Evolutionary conservation across 2,797 vertebrate species (phyloP).

Genomic region (Orestias chungarensis): DNA sequence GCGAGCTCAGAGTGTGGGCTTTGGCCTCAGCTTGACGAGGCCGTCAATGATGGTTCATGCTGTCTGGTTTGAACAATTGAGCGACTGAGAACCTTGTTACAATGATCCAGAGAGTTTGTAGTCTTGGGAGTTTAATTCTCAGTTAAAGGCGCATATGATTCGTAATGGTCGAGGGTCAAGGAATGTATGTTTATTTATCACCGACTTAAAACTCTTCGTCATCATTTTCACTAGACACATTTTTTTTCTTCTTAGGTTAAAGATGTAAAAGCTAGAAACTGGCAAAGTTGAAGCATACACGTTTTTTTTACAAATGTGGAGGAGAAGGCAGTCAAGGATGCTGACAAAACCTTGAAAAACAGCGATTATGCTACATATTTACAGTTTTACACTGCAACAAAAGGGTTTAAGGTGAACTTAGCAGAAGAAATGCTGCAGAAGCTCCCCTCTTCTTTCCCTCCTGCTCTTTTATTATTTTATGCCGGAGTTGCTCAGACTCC

Average conservation of each 20-base stretch:
- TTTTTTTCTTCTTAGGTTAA: neutral
- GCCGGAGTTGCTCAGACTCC: conserved; percentile 46
- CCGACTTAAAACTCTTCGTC: neutral
- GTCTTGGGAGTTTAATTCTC: conserved; percentile 19
- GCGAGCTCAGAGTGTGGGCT: conserved; percentile 49
- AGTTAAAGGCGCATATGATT: conserved; percentile 21
- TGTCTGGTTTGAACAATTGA: conserved; percentile 62
- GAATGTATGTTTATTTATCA: neutral
- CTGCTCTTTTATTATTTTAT: conserved; percentile 48
- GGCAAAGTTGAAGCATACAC: neutral
- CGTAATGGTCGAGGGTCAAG: conserved; percentile 13
- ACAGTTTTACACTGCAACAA: no score
- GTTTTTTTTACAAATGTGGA: neutral
- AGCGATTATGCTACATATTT: neutral
- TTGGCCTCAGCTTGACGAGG: conserved; percentile 49
- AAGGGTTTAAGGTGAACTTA: neutral
- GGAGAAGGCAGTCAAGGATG: neutral
- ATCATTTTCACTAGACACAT: neutral
- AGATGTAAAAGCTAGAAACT: neutral
- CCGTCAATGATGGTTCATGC: conserved; percentile 40
- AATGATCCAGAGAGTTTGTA: conserved; percentile 38
- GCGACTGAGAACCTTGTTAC: conserved; percentile 63
- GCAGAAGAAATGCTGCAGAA: conserved; percentile 44
- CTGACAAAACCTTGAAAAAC: neutral
- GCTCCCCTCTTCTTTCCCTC: conserved; percentile 11